Evolutionary conservation across 2,888 invertebrate species (phyloP), one percentile per base, ranked within the genome.

Genomic region (Theodoxus fluviatilis): DNA sequence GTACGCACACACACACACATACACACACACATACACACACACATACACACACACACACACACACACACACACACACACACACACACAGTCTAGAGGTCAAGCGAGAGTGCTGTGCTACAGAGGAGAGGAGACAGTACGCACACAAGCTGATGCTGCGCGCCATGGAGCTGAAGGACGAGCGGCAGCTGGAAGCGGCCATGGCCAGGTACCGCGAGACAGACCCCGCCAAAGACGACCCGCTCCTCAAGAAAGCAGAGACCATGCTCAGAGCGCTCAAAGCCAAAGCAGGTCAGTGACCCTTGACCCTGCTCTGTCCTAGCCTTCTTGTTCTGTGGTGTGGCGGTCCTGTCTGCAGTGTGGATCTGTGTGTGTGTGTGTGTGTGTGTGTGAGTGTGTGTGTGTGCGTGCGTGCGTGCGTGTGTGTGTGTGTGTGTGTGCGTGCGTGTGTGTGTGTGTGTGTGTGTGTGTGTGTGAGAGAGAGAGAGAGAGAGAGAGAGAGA

Each of bases 91-190:
- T n/a, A n/a, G n/a, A n/a, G n/a, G n/a, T n/a, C n/a, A n/a, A n/a
- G n/a, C n/a, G n/a, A n/a, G n/a, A 52, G 4, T 52, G 6, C 25
- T 40, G 28, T 52, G 2, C 71, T 68, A 43, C 74, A 80, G 81
- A 80, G 69, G 78, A 80, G 61, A 71, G 75, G 49, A 75, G 75
- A 67, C 71, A 73, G 69, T 52, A 73, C 73, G 74, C 79, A 6
- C 57, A 75, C 43, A 77, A 74, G 67, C 78, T 78, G 55, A 77
- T 83, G 2, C 78, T 80, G 67, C 78, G 77, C 49, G 81, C 81
- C 15, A 79, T 83, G 59, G 79, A 81, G 37, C 75, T 81, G 72
- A 82, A 80, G 66, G 81, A 82, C 66, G 72, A 72, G 7, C 76
- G 78, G 15, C 76, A 78, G 72, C 75, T 83, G 33, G 78, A 81